Evolutionary conservation across 2,888 invertebrate genomes (phyloP), one percentile per base, ranked within the genome.

Genomic region (Drosophila formosana): DNA sequence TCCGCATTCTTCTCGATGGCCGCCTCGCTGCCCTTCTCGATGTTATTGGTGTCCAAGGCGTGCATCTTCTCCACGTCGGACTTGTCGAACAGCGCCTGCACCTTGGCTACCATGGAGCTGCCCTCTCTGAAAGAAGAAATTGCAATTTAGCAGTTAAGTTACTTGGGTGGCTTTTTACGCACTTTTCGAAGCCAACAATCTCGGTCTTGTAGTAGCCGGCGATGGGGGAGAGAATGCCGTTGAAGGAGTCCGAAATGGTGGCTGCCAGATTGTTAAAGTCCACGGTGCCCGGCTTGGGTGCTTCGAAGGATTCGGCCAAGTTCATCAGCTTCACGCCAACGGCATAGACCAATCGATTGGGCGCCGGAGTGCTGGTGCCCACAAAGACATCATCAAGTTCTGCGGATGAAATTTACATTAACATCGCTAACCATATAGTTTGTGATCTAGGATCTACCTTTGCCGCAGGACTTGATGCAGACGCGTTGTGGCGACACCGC

Each of bases 381-480:
- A 93, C 93, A 18, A 71, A 72, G 1, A 89, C 75, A 7, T 76
- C 75, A 53, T 91, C 90, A 8, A 91, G 75, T 74, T 92, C 92
- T 91, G 34, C 4, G n/a, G 9, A 25, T 1, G 18, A 13, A 4
- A 39, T 11, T n/a, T 2, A 3, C 4, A 37, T 37, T 37, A n/a
- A 37, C 3, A 37, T 37, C n/a, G 37, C n/a, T 2, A 4, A n/a
- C 62, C 46, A 66, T 18, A 18, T 18, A 18, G 2, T 18, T 1
- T 1, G 2, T 18, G 1, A 18, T 18, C 18, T 1, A 1, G 1
- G 18, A 18, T 18, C 18, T 18, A 92, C 96, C 96, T 78, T 95
- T 95, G 56, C 95, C 96, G 82, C 97, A 97, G 0, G 96, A 95
- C 86, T 94, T 95, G 74, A 98, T 97, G 93, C 98, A 98, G 78